A percentile compares a stretch with the other conserved stretches of the same genome.
phyloP scores from a whole-genome alignment of 2,113 vertebrate species.

The Caranx melampygus region DNA sequence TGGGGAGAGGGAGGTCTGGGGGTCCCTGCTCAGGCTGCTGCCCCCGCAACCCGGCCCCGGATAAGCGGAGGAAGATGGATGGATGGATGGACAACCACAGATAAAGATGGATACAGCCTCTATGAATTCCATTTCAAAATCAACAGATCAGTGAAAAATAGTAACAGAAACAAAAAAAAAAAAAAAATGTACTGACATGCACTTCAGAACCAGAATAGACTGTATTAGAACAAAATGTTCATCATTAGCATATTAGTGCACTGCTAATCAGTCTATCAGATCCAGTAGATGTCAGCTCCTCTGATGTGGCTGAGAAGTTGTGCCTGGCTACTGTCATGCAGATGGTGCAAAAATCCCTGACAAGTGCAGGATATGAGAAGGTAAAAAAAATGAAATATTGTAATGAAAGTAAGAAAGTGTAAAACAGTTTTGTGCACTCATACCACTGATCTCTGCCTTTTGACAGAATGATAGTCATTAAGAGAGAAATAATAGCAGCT shows the following conservation, averaged over 20 bases:
- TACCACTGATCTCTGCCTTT: too few species aligned
- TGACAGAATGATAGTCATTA: not conserved
- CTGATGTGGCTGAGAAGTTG: not conserved
- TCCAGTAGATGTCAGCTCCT: not conserved
- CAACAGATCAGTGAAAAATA: too few species aligned
- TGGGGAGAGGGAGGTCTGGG: too few species aligned
- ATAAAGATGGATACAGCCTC: too few species aligned
- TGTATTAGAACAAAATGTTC: not conserved
- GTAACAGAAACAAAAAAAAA: too few species aligned
- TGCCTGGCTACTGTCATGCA: not conserved
- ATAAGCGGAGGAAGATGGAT: too few species aligned
- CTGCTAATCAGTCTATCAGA: not conserved
- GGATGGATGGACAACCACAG: too few species aligned
- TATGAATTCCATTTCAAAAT: too few species aligned
- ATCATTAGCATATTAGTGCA: slow-evolving; percentile 25
- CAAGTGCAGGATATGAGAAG: not conserved
- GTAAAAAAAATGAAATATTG: not conserved
- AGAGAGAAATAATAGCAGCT: not conserved
- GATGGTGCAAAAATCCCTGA: slow-evolving; percentile 6
- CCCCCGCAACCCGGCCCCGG: too few species aligned
- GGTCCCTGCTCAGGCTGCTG: too few species aligned
- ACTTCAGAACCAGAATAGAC: too few species aligned
- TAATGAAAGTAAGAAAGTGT: slow-evolving; percentile 1
- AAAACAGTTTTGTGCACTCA: not conserved
- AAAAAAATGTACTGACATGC: too few species aligned